Conservation (phyloP, 2,113 vertebrate genomes). For the Seriola rivoliana region DNA sequence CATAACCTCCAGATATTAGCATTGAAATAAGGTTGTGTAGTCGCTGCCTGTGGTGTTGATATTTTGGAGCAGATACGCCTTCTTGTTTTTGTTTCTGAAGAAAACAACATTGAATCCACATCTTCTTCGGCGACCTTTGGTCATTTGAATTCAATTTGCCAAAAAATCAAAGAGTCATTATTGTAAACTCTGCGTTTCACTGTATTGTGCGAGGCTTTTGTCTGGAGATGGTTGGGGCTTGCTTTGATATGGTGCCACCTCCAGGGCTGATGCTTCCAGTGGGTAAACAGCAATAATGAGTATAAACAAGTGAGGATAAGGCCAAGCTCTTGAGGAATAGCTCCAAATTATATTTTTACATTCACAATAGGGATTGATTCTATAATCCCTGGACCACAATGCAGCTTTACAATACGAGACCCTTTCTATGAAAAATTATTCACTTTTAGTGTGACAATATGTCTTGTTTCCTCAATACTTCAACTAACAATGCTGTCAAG, state of each 20-base stretch:
- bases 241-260: constrained; percentile 54
- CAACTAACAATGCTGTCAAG: not conserved
- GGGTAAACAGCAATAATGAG: constrained; percentile 69
- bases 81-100: constrained; percentile 7
- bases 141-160: constrained; percentile 72
- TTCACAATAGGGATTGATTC: constrained; percentile 7
- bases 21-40: constrained; percentile 55
- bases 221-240: constrained; percentile 22
- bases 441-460: not conserved
- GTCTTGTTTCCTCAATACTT: not conserved
- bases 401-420: not conserved
- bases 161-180: constrained; percentile 67
- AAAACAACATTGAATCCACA: constrained; percentile 31
- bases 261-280: constrained; percentile 26
- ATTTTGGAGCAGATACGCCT: constrained; percentile 19
- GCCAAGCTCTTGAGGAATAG: constrained; percentile 29
- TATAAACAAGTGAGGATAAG: constrained; percentile 61
- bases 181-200: constrained; percentile 48
- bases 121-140: constrained; percentile 57
- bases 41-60: constrained; percentile 41
- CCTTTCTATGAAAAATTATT: not conserved
- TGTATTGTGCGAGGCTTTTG: constrained; percentile 3
- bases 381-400: not conserved
- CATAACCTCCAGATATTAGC: constrained; percentile 73
- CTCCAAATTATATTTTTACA: constrained; percentile 28